Conservation (phyloP, 2,888 invertebrate genomes). For the Lasioglossum lativentre region DNA sequence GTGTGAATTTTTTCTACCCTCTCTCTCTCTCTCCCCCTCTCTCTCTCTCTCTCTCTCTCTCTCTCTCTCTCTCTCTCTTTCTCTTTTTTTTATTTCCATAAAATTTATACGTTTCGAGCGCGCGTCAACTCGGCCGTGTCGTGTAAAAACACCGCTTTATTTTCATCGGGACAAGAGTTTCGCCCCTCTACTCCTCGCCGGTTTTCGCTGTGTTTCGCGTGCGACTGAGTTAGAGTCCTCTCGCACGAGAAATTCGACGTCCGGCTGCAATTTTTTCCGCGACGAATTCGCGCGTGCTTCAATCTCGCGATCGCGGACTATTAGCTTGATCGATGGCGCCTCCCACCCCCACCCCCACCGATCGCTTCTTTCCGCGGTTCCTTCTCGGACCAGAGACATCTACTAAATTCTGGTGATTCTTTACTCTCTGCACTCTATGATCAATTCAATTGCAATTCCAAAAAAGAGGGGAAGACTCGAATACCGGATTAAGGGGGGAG, state of each 20-base stretch:
- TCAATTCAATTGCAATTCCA: no score
- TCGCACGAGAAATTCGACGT: not conserved
- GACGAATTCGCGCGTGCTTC: not conserved
- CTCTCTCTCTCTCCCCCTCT: no score
- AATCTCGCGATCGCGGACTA: not conserved
- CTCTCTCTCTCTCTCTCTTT: not conserved
- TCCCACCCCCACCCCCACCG: not conserved
- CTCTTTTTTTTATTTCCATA: not conserved
- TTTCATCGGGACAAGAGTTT: slow-evolving; percentile 23
- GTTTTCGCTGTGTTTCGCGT: not conserved
- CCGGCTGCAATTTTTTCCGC: not conserved
- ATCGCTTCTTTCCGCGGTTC: not conserved
- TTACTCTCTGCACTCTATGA: not conserved
- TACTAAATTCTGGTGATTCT: not conserved
- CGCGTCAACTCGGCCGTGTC: slow-evolving; percentile 2
- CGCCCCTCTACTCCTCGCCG: not conserved
- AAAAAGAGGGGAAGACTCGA: no score
- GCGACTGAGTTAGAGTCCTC: not conserved
- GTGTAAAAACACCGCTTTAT: slow-evolving; percentile 37
- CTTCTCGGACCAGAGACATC: not conserved
- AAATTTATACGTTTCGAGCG: slow-evolving; percentile 33
- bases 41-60: no score
- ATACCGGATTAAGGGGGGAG: no score
- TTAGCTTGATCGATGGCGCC: not conserved
- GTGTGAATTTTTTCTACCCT: slow-evolving; percentile 13